These are phyloP conservation scores for Vombatus ursinus DNA, from an alignment of 2,113 vertebrate species.

Conservation along the genomic window DNA sequence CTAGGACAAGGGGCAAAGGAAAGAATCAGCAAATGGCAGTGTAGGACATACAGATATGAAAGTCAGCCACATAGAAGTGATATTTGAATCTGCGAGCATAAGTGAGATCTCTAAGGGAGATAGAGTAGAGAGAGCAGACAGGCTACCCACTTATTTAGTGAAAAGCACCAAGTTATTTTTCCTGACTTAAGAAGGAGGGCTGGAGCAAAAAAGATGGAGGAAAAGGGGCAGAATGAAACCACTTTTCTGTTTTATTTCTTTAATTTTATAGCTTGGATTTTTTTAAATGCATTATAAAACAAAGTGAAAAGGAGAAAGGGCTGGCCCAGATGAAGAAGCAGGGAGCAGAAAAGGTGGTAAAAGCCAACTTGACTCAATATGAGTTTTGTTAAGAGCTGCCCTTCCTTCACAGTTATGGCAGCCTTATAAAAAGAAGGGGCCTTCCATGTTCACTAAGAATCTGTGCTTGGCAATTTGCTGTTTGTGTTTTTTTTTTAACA, in stretches of 20 bases:
- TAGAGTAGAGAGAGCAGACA: neutral
- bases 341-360: neutral
- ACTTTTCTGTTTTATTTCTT: neutral
- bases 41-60: neutral
- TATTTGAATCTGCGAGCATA: neutral
- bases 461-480: neutral
- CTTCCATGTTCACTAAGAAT: neutral
- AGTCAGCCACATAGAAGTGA: neutral
- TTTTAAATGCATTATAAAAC: neutral
- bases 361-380: neutral
- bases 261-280: neutral
- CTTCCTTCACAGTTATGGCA: neutral
- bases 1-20: neutral
- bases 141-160: neutral
- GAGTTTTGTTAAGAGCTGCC: neutral
- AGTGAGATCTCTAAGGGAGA: neutral
- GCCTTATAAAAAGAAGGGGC: neutral
- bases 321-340: neutral
- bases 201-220: neutral
- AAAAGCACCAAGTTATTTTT: neutral
- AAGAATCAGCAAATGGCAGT: neutral
- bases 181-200: neutral
- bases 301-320: neutral
- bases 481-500: neutral
- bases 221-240: neutral